phyloP scores from a whole-genome alignment of 2,113 vertebrate species.

The Boleophthalmus pectinirostris region DNA sequence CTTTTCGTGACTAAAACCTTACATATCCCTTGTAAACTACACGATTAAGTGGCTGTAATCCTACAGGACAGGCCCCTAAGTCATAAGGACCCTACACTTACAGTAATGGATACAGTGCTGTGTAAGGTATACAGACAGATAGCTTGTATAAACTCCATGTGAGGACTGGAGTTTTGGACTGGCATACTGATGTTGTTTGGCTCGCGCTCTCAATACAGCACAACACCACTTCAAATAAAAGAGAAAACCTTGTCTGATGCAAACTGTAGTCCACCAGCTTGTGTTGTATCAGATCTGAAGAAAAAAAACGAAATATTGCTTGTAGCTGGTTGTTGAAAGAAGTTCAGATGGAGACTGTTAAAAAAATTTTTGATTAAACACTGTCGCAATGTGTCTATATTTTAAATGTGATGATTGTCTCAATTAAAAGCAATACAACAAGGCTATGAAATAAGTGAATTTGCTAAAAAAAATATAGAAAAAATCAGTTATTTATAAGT shows the following conservation, averaged over 20 bases:
- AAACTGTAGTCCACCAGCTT: background rate
- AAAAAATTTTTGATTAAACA: too few species aligned
- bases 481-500: too few species aligned
- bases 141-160: constrained; percentile 14
- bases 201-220: constrained; percentile 9
- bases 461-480: too few species aligned
- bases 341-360: too few species aligned
- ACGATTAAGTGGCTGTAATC: background rate
- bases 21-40: background rate
- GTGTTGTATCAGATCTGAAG: background rate
- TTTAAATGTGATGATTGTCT: too few species aligned
- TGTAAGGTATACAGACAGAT: constrained; percentile 28
- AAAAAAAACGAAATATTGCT: background rate
- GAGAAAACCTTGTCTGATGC: constrained; percentile 4
- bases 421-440: too few species aligned
- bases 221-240: constrained; percentile 18
- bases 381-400: too few species aligned
- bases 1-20: background rate
- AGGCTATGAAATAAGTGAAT: too few species aligned
- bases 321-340: background rate
- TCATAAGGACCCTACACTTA: constrained; percentile 56
- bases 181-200: constrained; percentile 48
- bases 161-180: constrained; percentile 29
- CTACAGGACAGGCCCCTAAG: constrained; percentile 50
- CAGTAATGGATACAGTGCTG: constrained; percentile 38